Evolutionary conservation across 2,797 vertebrate species (phyloP).

Genomic region (Vipera latastei): DNA sequence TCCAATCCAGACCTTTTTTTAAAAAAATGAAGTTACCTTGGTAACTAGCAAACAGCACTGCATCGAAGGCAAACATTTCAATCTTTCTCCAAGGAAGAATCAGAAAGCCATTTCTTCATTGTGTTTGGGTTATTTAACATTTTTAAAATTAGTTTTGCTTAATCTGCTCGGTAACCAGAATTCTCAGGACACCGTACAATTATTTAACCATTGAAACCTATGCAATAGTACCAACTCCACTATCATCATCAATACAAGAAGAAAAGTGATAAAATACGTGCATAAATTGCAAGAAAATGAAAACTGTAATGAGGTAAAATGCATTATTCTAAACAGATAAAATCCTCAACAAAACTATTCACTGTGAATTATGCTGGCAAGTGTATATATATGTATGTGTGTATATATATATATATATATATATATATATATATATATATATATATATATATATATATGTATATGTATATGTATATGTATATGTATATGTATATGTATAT

Average conservation of each 20-base stretch:
- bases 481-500: too few species aligned
- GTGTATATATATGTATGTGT: too few species aligned
- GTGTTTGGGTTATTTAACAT: not conserved
- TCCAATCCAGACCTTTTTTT: slow-evolving; percentile 29
- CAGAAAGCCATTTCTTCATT: not conserved
- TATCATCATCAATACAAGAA: not conserved
- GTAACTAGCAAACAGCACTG: slow-evolving; percentile 50
- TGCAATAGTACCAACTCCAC: not conserved
- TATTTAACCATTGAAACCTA: not conserved
- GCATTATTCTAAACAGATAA: not conserved
- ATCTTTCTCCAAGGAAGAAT: slow-evolving; percentile 31
- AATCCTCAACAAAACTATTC: not conserved
- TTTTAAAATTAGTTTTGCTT: not conserved
- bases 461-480: too few species aligned
- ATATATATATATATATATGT: not conserved
- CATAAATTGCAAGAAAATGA: not conserved
- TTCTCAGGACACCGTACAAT: not conserved
- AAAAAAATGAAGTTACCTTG: slow-evolving; percentile 53
- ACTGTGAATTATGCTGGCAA: not conserved
- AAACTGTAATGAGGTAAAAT: not conserved
- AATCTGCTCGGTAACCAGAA: not conserved
- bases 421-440: too few species aligned
- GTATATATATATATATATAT: too few species aligned
- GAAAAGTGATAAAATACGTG: not conserved
- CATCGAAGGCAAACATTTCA: slow-evolving; percentile 38